Evolutionary conservation across 2,888 invertebrate genomes (phyloP).

Genomic region (Hypomecis atomaria): DNA sequence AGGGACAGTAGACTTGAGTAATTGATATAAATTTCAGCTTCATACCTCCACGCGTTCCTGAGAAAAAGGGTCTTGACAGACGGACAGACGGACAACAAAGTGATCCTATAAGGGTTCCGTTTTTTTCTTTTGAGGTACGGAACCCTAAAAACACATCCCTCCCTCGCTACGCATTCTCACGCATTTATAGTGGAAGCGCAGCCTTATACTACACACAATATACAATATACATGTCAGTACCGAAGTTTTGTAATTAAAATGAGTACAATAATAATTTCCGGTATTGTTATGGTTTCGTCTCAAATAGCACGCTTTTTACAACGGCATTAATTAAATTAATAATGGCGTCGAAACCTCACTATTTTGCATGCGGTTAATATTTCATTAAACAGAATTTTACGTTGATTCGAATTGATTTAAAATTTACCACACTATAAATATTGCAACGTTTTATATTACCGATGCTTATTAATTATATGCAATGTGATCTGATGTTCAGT

Average conservation of each 20-base stretch:
- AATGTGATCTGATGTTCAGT: constrained; percentile 17
- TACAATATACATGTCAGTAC: constrained; percentile 39
- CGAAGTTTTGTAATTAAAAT: constrained; percentile 72
- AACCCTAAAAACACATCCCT: no score
- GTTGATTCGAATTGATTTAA: constrained; percentile 15
- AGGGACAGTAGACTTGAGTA: no score
- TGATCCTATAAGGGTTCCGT: no score
- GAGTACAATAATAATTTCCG: constrained; percentile 47
- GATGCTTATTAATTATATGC: not conserved
- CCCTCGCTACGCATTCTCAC: no score
- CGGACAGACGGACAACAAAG: no score
- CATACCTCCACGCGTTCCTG: no score
- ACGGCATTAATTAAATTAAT: constrained; percentile 29
- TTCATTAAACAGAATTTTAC: constrained; percentile 13
- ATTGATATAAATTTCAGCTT: no score
- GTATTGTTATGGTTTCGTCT: constrained; percentile 31
- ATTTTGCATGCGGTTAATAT: constrained; percentile 22
- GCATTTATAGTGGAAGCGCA: no score
- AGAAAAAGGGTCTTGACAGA: no score
- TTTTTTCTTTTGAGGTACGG: no score
- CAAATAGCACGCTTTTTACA: constrained; percentile 38
- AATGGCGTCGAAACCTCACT: constrained; percentile 25
- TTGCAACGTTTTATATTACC: not conserved
- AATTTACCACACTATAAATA: not conserved
- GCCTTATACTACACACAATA: no score